Evolutionary conservation across 2,113 vertebrate genomes (phyloP), one percentile per base, ranked within the genome.

Genomic region (Esox niger): DNA sequence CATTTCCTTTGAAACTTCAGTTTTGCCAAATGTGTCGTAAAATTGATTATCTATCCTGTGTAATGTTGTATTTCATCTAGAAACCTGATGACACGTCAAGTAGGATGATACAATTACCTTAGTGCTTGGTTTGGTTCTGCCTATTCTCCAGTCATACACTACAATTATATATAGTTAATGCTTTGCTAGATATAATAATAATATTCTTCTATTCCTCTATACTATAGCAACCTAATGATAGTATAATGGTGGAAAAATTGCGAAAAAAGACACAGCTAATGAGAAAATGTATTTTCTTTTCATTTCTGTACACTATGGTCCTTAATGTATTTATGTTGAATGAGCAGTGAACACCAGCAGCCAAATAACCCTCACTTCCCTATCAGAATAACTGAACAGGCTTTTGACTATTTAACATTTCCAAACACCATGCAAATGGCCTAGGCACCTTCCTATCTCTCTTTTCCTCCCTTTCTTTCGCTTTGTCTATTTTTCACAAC

Each of bases 401-500:
- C 81, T 79, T 2, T 23, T 66, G 80, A 82, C 77, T 46, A 62
- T 62, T 70, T 70, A 75, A 29, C 76, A 80, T 78, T 80, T 71
- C 21, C 68, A 84, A 73, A 77, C 64, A 79, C 79, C 81, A 82
- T 78, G 68, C 78, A 83, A 79, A 83, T 78, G 73, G 69, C 81
- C 79, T n/a, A n/a, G n/a, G n/a, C n/a, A n/a, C n/a, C n/a, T 38
- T 3, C 68, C 58, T 32, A 61, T 64, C 69, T 38, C 35, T 38
- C 35, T 38, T 11, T 38, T n/a, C n/a, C n/a, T n/a, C n/a, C n/a
- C n/a, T n/a, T n/a, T n/a, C n/a, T n/a, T n/a, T n/a, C n/a, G n/a
- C 35, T 38, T 11, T 38, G 55, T 79, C 11, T 2, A 30, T 66
- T 26, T 66, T 38, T 67, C 47, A n/a, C n/a, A n/a, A n/a, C n/a